Evolutionary conservation across 2,113 vertebrate species (phyloP), one percentile per base, ranked within the genome.

Genomic region (Chloropsis cyanopogon): DNA sequence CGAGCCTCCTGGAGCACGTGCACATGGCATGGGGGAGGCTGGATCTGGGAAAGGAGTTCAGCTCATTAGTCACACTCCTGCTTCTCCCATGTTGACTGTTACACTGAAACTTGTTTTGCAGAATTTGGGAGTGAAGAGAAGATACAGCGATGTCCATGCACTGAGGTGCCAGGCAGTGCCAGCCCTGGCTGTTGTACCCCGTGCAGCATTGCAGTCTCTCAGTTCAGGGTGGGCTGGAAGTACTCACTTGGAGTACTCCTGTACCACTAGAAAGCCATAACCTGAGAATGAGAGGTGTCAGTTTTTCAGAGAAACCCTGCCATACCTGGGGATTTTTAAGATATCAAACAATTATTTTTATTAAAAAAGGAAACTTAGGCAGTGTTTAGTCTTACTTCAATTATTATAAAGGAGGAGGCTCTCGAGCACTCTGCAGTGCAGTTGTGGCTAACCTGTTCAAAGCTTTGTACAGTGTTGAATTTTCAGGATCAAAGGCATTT

Each of bases 401-500:
- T 91, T 92, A 78, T 33, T 77, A 33, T 41, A 44, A 2, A 84
- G 26, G 28, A 70, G 69, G 33, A 57, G 53, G 25, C n/a, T 93
- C 49, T 93, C 0, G 2, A 75, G 41, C 4, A 11, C 14, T 88
- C 24, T 37, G 37, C 63, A 57, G 42, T 60, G 59, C 14, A 44
- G 4, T 68, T 94, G n/a, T 79, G 84, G 52, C 47, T 82, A 35
- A 59, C 35, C 14, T 29, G 9, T 71, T 95, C 83, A 86, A 66
- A 95, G 76, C 66, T 86, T 82, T 59, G 31, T 61, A 9, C 25
- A 6, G 14, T 78, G 47, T 47, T 81, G 69, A 22, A 39, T 89
- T 92, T 84, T 86, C 52, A 84, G 72, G 14, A n/a, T 91, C 33
- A 73, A 73, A 88, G 54, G 39, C 77, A 35, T 81, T 86, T 91